Evolutionary conservation across 2,113 vertebrate genomes (phyloP).

Genomic region (Tragelaphus strepsiceros): DNA sequence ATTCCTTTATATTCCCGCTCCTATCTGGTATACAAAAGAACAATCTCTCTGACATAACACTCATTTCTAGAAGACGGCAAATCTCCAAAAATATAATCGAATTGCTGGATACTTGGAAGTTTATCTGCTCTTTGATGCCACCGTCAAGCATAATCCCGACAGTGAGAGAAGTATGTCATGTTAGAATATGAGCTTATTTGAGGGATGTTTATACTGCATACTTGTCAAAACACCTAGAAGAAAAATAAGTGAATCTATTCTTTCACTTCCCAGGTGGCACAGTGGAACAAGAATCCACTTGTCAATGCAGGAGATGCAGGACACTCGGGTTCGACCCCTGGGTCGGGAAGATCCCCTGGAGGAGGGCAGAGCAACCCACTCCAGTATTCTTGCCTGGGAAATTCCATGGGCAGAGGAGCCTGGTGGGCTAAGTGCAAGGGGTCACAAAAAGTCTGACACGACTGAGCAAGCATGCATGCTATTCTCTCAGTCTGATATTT

Average conservation of each 20-base stretch:
- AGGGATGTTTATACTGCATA: neutral
- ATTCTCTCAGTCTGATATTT: neutral
- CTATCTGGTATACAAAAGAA: neutral
- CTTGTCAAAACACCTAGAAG: neutral
- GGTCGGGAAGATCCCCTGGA: neutral
- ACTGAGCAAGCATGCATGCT: neutral
- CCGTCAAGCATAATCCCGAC: neutral
- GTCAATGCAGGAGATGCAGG: neutral
- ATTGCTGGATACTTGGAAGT: neutral
- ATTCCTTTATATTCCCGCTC: neutral
- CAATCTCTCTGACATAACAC: neutral
- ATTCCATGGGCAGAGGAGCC: neutral
- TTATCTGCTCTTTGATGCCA: neutral
- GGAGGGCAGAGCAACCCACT: neutral
- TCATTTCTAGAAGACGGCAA: neutral
- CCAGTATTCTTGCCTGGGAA: neutral
- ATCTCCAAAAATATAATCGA: neutral
- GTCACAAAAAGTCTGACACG: neutral
- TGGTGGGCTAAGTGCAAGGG: neutral
- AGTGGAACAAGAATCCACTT: neutral
- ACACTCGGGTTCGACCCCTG: fast-evolving
- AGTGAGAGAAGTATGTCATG: neutral
- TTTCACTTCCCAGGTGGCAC: neutral
- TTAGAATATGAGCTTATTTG: neutral
- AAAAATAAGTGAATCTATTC: neutral